phyloP scores from a whole-genome alignment of 2,888 invertebrate species.

The Pristionchus entomophagus region DNA sequence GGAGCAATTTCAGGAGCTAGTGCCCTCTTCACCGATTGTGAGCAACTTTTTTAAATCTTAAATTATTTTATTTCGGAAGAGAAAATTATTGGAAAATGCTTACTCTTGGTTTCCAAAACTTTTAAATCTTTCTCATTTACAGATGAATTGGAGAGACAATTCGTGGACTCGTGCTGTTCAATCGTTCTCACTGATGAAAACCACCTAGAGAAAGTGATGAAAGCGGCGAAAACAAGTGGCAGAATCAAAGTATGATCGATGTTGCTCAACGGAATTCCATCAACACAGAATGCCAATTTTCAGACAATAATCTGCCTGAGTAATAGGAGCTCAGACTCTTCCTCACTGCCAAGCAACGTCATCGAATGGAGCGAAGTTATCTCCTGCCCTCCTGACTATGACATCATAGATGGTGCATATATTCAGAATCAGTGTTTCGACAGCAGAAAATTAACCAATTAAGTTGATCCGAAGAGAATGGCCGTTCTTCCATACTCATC shows the following conservation, averaged over 20 bases:
- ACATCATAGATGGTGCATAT: neutral
- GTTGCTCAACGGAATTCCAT: neutral
- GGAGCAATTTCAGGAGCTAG: conserved; percentile 66
- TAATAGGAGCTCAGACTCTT: neutral
- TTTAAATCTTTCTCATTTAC: neutral
- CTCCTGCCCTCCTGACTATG: neutral
- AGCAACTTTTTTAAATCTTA: conserved; percentile 16
- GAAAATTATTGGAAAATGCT: no score
- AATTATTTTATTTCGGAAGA: no score
- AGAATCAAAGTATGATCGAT: neutral
- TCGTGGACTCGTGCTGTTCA: conserved; percentile 56
- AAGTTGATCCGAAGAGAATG: conserved; percentile 37
- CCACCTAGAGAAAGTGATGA: conserved; percentile 54
- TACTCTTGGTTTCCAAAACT: no score
- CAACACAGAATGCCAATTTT: neutral
- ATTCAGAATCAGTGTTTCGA: neutral
- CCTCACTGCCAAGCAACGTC: neutral
- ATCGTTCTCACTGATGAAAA: conserved; percentile 57
- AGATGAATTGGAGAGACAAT: conserved; percentile 63
- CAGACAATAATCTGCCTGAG: conserved; percentile 37
- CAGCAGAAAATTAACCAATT: neutral
- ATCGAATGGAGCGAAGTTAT: conserved; percentile 10
- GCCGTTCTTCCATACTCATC: conserved; percentile 67
- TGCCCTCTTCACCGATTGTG: conserved; percentile 69
- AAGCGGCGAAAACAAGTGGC: neutral